Conservation (phyloP, 2,888 invertebrate genomes). For the Autographa gamma region DNA sequence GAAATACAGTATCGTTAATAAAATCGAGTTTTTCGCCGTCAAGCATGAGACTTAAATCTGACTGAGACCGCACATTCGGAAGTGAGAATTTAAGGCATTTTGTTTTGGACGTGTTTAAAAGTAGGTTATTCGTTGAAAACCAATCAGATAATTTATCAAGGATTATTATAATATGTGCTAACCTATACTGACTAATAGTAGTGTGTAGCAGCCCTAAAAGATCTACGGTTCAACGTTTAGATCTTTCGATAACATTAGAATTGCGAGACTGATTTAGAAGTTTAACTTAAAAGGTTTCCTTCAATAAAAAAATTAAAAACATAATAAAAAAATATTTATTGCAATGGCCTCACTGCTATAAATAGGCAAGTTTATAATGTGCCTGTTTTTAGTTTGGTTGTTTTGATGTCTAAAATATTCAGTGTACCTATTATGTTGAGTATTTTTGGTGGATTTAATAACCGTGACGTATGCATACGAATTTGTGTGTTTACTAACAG, state of each 20-base stretch:
- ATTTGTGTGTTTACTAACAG: too few relatives aligned
- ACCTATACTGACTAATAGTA: too few relatives aligned
- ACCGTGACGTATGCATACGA: too few relatives aligned
- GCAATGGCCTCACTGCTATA: conserved; percentile 4
- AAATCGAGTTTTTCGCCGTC: too few relatives aligned
- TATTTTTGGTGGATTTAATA: neutral
- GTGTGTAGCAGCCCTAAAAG: neutral
- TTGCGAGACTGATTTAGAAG: neutral
- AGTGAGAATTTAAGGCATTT: too few relatives aligned
- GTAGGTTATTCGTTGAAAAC: too few relatives aligned
- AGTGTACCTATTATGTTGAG: neutral
- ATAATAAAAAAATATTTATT: neutral
- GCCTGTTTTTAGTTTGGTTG: neutral
- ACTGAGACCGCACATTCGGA: too few relatives aligned
- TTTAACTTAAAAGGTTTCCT: neutral
- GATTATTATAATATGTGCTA: too few relatives aligned
- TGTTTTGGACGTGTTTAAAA: too few relatives aligned
- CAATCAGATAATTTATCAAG: too few relatives aligned
- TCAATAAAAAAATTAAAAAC: neutral
- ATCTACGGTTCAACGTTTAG: neutral
- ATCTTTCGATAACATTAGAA: neutral
- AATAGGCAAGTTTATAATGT: neutral
- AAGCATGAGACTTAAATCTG: too few relatives aligned
- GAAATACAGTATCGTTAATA: too few relatives aligned
- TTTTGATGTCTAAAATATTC: neutral